Conservation (phyloP, 2,888 invertebrate species). For the Trachelus tabidus region DNA sequence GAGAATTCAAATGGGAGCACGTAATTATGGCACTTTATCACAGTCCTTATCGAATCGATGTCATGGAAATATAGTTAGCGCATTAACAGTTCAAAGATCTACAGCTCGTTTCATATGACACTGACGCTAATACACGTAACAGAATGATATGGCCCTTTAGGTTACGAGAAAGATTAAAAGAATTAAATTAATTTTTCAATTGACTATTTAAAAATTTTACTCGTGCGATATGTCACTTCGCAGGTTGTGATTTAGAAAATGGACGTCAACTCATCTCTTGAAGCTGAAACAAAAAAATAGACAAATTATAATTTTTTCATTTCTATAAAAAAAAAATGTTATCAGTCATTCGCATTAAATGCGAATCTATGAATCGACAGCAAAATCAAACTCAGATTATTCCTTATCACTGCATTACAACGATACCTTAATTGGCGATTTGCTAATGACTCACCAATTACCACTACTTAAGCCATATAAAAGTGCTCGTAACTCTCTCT, state of each 20-base stretch:
- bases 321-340: background rate
- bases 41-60: background rate
- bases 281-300: background rate
- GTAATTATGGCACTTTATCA: background rate
- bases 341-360: too few species aligned
- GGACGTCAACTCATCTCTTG: background rate
- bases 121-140: background rate
- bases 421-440: background rate
- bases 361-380: background rate
- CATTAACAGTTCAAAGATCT: background rate
- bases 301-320: background rate
- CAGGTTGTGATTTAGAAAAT: background rate
- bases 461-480: background rate
- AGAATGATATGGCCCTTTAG: background rate
- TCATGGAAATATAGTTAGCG: background rate
- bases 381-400: background rate
- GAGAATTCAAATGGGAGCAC: background rate
- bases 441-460: background rate
- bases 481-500: background rate
- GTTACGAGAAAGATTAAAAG: background rate
- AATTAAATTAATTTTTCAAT: background rate
- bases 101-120: background rate
- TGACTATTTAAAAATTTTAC: background rate
- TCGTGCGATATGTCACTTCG: background rate
- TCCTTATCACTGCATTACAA: background rate